A percentile compares a stretch with the other conserved stretches of the same genome.
Conservation (phyloP, 2,797 vertebrate species). For the Selene dorsalis region DNA sequence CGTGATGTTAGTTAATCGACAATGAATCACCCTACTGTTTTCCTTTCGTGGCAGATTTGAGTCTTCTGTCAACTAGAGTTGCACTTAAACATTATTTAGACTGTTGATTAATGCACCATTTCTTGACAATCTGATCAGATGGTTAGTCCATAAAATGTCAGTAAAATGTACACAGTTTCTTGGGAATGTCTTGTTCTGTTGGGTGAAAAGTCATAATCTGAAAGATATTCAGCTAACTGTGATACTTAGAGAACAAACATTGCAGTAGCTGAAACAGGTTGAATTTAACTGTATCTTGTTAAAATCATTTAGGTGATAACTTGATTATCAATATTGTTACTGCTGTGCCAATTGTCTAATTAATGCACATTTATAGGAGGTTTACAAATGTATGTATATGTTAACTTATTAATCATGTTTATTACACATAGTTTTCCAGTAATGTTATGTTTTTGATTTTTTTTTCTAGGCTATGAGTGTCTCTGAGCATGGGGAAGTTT, state of each 20-base stretch:
- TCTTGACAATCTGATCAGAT: neutral
- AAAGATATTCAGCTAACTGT: neutral
- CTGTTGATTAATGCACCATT: neutral
- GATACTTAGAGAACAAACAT: neutral
- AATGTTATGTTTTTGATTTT: slow-evolving; percentile 32
- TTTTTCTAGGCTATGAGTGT: slow-evolving; percentile 85
- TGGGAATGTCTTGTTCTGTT: neutral
- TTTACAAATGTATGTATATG: neutral
- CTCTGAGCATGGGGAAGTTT: slow-evolving; percentile 79
- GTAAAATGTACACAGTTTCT: neutral
- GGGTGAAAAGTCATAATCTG: neutral
- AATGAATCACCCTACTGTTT: neutral
- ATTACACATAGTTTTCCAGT: neutral
- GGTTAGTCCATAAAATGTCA: neutral
- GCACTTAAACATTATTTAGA: neutral
- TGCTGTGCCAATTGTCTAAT: neutral
- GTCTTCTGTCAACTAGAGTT: neutral
- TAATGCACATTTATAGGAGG: neutral
- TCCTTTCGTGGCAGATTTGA: neutral
- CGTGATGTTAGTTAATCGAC: neutral
- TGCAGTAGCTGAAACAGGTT: neutral
- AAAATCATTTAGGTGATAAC: neutral
- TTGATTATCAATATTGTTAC: neutral
- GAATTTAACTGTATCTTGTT: neutral
- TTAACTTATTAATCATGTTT: neutral